phyloP scores from a whole-genome alignment of 2,888 invertebrate species.

The Tuberolachnus salignus region DNA sequence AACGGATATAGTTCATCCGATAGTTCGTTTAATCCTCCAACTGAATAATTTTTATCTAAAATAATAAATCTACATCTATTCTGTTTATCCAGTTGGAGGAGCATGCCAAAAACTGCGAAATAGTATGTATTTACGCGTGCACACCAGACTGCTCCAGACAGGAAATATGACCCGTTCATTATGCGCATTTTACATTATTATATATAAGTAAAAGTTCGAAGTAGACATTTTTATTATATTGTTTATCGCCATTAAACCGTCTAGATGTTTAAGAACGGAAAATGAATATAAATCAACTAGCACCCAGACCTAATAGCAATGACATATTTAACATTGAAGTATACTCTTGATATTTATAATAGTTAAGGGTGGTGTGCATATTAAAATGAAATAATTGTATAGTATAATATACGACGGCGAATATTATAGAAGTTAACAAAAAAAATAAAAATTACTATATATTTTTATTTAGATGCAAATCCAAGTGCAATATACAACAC shows the following conservation, averaged over 20 bases:
- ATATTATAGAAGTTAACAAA: too few relatives aligned
- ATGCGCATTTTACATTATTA: conserved; percentile 32
- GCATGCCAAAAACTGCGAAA: conserved; percentile 25
- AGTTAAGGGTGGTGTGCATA: not conserved
- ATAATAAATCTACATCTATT: not conserved
- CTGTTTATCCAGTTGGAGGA: conserved; percentile 6
- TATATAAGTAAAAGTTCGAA: conserved; percentile 22
- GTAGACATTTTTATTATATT: conserved; percentile 50
- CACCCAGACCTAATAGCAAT: conserved; percentile 17
- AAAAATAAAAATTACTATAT: too few relatives aligned
- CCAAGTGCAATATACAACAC: not conserved
- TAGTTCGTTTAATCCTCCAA: not conserved
- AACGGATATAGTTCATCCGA: too few relatives aligned
- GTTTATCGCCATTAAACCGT: conserved; percentile 46
- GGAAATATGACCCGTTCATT: conserved; percentile 51
- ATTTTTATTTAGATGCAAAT: not conserved
- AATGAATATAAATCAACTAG: conserved; percentile 25
- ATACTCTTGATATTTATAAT: not conserved
- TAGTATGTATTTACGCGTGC: not conserved
- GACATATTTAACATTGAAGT: conserved; percentile 5
- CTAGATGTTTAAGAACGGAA: conserved; percentile 48
- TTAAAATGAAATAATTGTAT: not conserved
- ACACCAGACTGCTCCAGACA: conserved; percentile 24
- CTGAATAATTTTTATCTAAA: not conserved
- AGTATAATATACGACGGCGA: not conserved